Evolutionary conservation across 2,888 invertebrate genomes (phyloP).

Genomic region (Melanotus villosus): DNA sequence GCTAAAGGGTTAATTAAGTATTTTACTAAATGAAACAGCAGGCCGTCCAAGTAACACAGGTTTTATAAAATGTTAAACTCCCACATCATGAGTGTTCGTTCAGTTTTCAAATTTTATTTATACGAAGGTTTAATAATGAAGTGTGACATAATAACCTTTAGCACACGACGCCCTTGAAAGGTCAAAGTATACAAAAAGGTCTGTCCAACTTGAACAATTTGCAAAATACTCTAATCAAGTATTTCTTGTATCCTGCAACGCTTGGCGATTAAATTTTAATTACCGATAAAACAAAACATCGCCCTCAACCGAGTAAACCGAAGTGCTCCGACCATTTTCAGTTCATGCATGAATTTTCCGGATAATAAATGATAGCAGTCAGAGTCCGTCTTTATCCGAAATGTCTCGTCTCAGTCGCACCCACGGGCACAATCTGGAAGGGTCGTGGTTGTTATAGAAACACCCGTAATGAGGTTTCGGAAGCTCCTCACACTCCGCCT

Average conservation of each 20-base stretch:
- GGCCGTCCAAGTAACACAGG: too few species aligned
- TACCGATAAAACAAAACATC: conserved; percentile 44
- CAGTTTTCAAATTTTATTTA: too few species aligned
- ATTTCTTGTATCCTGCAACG: conserved; percentile 39
- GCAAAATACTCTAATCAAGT: conserved; percentile 40
- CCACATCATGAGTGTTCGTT: too few species aligned
- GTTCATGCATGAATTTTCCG: conserved; percentile 60
- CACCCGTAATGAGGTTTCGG: conserved; percentile 62
- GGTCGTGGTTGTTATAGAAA: conserved; percentile 62
- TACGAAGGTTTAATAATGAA: not conserved
- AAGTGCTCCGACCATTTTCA: conserved; percentile 54
- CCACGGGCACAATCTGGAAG: conserved; percentile 57
- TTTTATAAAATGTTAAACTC: too few species aligned
- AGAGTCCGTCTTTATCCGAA: conserved; percentile 52
- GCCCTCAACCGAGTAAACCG: conserved; percentile 33
- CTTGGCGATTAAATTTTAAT: conserved; percentile 45
- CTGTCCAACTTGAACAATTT: conserved; percentile 22
- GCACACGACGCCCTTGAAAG: not conserved
- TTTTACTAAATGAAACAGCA: too few species aligned
- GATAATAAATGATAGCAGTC: conserved; percentile 60
- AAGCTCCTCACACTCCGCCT: conserved; percentile 51
- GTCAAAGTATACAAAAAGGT: not conserved
- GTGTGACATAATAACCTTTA: not conserved
- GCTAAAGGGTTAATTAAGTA: too few species aligned
- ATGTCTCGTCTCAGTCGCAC: conserved; percentile 51